These are phyloP conservation scores for Spodoptera littoralis DNA, from an alignment of 2,888 invertebrate species.

Conservation along the genomic window DNA sequence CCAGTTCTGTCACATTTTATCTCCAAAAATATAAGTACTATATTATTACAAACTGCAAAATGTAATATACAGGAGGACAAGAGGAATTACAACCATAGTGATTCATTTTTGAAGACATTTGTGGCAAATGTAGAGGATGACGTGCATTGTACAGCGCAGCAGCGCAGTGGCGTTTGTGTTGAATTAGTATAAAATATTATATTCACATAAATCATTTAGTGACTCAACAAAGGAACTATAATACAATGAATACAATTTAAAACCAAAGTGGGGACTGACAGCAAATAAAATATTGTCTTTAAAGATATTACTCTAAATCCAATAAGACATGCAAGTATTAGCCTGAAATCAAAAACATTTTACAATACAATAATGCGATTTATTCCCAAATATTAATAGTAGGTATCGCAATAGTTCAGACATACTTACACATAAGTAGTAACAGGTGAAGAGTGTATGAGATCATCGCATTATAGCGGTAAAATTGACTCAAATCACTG, in stretches of 20 bases:
- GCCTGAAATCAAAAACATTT: conserved; percentile 69
- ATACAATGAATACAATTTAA: neutral
- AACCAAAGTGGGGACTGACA: conserved; percentile 38
- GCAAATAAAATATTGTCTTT: conserved; percentile 37
- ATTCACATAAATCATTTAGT: neutral
- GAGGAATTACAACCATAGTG: conserved; percentile 42
- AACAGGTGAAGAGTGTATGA: conserved; percentile 79
- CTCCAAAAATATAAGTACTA: conserved; percentile 34
- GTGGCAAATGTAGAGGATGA: conserved; percentile 29
- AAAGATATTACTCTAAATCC: conserved; percentile 34
- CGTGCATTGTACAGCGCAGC: conserved; percentile 13
- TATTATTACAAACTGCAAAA: conserved; percentile 22
- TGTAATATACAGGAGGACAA: conserved; percentile 22
- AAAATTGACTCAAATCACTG: conserved; percentile 85
- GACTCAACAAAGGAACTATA: too few relatives aligned
- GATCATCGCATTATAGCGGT: conserved; percentile 81
- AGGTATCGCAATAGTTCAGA: conserved; percentile 63
- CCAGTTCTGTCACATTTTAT: conserved; percentile 37
- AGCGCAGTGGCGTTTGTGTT: conserved; percentile 2
- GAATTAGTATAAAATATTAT: conserved; percentile 1
- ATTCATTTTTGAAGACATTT: conserved; percentile 40
- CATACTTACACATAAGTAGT: conserved; percentile 71
- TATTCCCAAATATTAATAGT: conserved; percentile 65
- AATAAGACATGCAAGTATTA: conserved; percentile 49
- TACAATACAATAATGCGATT: conserved; percentile 65